Conservation (phyloP, 1,140 invertebrate species). For the Drosophila aff. region DNA sequence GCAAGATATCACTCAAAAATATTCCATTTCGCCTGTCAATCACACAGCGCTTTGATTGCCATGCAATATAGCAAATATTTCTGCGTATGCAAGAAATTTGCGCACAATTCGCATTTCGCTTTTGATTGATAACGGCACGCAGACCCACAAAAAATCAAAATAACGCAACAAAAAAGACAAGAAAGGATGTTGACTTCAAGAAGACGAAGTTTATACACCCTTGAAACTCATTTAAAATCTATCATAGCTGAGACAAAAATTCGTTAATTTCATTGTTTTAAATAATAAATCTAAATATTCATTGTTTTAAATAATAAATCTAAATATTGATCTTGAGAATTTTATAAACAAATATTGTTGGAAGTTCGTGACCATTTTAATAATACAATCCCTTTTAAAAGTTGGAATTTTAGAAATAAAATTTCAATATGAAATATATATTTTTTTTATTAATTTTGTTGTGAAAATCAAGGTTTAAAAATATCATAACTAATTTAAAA, state of each 20-base stretch:
- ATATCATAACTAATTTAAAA: no score
- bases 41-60: slow-evolving; percentile 42
- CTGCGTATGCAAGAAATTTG: slow-evolving; percentile 58
- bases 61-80: slow-evolving; percentile 51
- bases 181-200: background rate
- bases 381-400: no score
- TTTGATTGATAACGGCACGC: slow-evolving; percentile 58
- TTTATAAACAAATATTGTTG: no score
- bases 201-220: background rate
- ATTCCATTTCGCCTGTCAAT: slow-evolving; percentile 46
- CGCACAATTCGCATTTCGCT: slow-evolving; percentile 59
- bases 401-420: no score
- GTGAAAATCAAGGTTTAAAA: background rate
- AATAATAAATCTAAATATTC: background rate
- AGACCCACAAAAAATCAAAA: slow-evolving; percentile 11
- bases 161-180: background rate
- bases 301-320: background rate
- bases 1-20: slow-evolving; percentile 47
- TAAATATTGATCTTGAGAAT: background rate
- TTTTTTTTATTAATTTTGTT: no score
- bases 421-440: no score
- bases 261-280: background rate
- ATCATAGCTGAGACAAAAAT: no score
- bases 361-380: no score
- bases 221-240: background rate